These are phyloP conservation scores for Zoanthus sociatus DNA, from an alignment of 92 coral and sea anemone genomes.

Conservation along the genomic window DNA sequence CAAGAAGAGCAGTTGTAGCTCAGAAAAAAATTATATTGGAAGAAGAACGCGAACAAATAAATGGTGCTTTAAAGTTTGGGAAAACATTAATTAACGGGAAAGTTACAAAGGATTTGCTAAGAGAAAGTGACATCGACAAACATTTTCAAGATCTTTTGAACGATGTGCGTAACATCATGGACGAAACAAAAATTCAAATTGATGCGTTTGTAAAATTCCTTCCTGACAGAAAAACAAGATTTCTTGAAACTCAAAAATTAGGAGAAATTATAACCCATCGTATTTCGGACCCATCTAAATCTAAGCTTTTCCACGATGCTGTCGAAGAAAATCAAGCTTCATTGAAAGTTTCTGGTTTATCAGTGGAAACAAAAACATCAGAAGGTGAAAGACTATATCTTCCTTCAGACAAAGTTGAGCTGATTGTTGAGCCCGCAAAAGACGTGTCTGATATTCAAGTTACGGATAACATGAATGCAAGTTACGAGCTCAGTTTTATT, in stretches of 20 bases:
- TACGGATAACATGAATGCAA: background rate
- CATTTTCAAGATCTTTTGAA: background rate
- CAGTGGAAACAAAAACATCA: background rate
- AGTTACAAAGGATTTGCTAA: background rate
- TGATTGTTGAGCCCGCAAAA: background rate
- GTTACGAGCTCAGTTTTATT: no score
- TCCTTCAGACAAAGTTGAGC: background rate
- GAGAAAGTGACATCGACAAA: background rate
- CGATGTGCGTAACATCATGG: background rate
- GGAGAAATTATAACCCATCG: background rate
- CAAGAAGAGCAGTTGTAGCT: background rate
- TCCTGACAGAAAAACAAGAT: background rate
- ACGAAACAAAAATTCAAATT: background rate
- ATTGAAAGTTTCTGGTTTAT: background rate
- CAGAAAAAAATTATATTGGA: background rate
- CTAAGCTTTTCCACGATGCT: background rate
- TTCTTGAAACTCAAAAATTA: background rate
- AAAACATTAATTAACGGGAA: background rate
- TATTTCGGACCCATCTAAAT: background rate
- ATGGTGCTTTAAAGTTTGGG: background rate
- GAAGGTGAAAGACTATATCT: background rate
- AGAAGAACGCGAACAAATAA: constrained; percentile 11
- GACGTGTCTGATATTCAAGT: constrained; percentile 22
- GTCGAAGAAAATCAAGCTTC: background rate
- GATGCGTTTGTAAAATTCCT: background rate